Evolutionary conservation across 2,113 vertebrate species (phyloP).

Genomic region (Pelodiscus sinensis): DNA sequence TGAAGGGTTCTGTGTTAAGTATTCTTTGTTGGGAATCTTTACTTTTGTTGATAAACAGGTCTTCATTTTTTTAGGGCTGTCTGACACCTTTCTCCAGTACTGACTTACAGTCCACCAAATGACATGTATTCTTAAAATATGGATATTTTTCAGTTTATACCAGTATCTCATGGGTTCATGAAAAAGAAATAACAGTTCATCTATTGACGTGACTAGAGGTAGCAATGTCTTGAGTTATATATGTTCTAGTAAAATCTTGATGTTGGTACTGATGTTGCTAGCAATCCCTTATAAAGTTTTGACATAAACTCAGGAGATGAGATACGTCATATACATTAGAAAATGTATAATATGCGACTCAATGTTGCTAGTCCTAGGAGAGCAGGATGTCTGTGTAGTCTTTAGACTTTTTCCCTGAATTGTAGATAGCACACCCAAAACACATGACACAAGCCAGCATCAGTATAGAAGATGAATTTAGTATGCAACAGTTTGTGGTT

Average conservation of each 20-base stretch:
- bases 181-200: neutral
- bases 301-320: neutral
- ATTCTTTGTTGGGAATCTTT: neutral
- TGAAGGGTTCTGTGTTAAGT: neutral
- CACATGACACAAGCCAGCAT: neutral
- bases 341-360: neutral
- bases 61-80: neutral
- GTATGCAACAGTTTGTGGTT: neutral
- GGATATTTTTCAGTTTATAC: neutral
- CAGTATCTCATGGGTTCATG: neutral
- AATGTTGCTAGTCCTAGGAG: neutral
- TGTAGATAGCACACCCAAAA: slow-evolving; percentile 19
- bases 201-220: neutral
- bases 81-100: neutral
- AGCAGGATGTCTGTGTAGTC: neutral
- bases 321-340: too few relatives aligned
- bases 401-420: neutral
- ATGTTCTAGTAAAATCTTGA: neutral
- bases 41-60: neutral
- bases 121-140: neutral
- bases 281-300: neutral
- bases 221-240: neutral
- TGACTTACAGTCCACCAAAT: neutral
- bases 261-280: slow-evolving; percentile 17
- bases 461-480: neutral